Base-by-base conservation (phyloP, 2,888 invertebrate genomes). In the Ypsolopha sequella region DNA sequence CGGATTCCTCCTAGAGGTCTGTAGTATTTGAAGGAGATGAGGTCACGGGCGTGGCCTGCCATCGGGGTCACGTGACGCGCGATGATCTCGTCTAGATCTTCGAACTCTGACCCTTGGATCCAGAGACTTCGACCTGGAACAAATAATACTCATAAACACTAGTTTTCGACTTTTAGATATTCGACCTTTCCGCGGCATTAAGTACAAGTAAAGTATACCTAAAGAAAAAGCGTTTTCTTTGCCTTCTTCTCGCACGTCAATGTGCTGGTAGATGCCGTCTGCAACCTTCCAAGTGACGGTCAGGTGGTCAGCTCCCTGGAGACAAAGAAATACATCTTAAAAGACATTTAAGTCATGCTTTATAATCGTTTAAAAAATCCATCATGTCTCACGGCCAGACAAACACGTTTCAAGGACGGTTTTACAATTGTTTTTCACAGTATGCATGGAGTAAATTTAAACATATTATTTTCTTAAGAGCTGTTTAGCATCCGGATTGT, bases 211-310 rank as follows among this genome's bases (percentile, higher is more conserved):
- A 24, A 24, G 45, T 64, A 91, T 91, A 50, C 99, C 99, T 59
- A 99, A 85, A 52, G 97, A 97, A 73, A 98, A 99, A 0, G 95
- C 94, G 72, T 99, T 98, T 68, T 96, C 95, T 84, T 99, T 99
- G 10, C 96, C 96, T 70, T 97, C 95, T 76, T 99, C 99, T 48
- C 93, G 89, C 0, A 99, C 93, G 71, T 98, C 98, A 54, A 99
- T 96, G 70, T 99, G 99, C 72, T 98, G 98, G 69, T 95, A 95
- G 59, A 99, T 94, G 33, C 93, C 93, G 48, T 98, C 95, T 0
- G 95, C 91, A 1, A 99, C 97, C 79, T 99, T 99, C 99, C 99
- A 99, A 0, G 99, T 99, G 1, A 98, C 96, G 0, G 99, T 99
- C 56, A 99, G 81, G 77, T 98, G 98, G 75, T 99, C 96, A 0